Evolutionary conservation across 2,797 vertebrate genomes (phyloP).

Genomic region (Sebastiscus tertius): DNA sequence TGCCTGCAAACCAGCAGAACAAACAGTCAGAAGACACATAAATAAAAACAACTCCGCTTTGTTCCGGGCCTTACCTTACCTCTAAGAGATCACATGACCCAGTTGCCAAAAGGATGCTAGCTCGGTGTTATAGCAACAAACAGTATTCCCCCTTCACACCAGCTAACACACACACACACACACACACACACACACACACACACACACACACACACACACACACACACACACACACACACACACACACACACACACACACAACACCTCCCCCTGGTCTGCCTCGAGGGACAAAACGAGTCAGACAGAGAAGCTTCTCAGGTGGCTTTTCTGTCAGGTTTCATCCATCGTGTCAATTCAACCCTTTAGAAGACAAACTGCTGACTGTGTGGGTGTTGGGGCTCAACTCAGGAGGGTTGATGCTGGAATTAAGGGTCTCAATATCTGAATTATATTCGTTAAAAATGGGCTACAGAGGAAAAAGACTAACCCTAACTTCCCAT

Average conservation of each 20-base stretch:
- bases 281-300: constrained; percentile 18
- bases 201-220: not conserved
- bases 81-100: constrained; percentile 11
- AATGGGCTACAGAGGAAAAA: too few relatives aligned
- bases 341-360: not conserved
- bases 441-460: too few relatives aligned
- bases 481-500: too few relatives aligned
- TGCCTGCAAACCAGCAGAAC: constrained; percentile 82
- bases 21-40: constrained; percentile 31
- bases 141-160: not conserved
- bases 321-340: constrained; percentile 4
- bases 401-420: not conserved
- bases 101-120: constrained; percentile 12
- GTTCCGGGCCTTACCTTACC: constrained; percentile 3
- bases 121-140: constrained; percentile 36
- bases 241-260: not conserved
- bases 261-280: not conserved
- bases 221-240: not conserved
- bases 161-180: constrained; percentile 11
- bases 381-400: not conserved
- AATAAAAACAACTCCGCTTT: constrained; percentile 19
- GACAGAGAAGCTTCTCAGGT: not conserved
- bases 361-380: constrained; percentile 14
- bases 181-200: not conserved
- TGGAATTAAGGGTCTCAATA: not conserved